Percentiles rank a stretch among this genome's conserved stretches.
These are phyloP conservation scores for Ceratoteleas bidentatus DNA, from an alignment of 1,140 invertebrate genomes.

Conservation along the genomic window DNA sequence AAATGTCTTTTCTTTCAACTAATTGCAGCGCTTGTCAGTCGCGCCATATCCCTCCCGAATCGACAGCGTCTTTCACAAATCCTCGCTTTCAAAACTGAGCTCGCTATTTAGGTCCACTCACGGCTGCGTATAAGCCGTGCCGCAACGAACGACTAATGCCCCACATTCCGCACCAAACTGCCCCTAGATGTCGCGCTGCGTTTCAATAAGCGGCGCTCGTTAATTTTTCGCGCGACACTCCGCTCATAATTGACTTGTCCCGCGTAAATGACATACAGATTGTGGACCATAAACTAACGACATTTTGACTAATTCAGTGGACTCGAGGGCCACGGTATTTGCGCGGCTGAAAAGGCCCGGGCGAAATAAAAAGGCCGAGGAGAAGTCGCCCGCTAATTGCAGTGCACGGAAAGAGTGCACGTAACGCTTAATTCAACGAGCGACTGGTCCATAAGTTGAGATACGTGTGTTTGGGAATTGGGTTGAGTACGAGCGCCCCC, in stretches of 20 bases:
- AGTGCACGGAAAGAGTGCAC: slow-evolving; percentile 49
- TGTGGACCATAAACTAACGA: slow-evolving; percentile 35
- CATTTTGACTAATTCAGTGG: slow-evolving; percentile 37
- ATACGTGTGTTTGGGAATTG: slow-evolving; percentile 45
- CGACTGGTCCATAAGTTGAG: slow-evolving; percentile 45
- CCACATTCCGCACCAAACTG: too few species aligned
- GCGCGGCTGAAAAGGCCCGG: slow-evolving; percentile 14
- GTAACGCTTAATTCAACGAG: slow-evolving; percentile 50
- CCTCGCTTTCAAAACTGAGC: too few species aligned
- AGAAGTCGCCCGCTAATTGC: slow-evolving; percentile 42
- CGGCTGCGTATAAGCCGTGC: too few species aligned
- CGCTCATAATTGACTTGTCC: slow-evolving; percentile 23
- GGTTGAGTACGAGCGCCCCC: slow-evolving; percentile 38
- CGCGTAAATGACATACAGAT: slow-evolving; percentile 31
- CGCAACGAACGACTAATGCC: too few species aligned
- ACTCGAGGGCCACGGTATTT: slow-evolving; percentile 33
- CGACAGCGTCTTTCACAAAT: too few species aligned
- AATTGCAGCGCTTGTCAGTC: too few species aligned
- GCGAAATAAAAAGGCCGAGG: not conserved
- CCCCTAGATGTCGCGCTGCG: too few species aligned
- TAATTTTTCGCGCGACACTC: too few species aligned
- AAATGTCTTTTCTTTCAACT: too few species aligned
- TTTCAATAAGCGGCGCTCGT: too few species aligned
- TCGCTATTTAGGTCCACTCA: too few species aligned
- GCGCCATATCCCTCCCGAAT: too few species aligned